Evolutionary conservation across 2,888 invertebrate species (phyloP).

Genomic region (Fragum fragum): DNA sequence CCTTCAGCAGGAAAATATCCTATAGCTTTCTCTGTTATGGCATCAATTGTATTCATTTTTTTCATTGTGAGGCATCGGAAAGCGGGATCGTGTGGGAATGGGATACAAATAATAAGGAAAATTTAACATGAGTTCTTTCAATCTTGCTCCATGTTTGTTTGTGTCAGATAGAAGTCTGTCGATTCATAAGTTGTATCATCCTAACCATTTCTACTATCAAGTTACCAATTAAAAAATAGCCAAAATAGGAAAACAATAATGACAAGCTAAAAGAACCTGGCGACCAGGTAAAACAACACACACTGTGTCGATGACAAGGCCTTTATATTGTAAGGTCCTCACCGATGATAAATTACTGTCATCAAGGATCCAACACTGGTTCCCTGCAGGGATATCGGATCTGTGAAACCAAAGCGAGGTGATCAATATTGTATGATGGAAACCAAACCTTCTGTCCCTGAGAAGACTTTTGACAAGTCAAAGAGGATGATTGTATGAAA

Average conservation of each 20-base stretch:
- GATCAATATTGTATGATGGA: neutral
- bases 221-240: neutral
- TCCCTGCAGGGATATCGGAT: neutral
- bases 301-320: slow-evolving; percentile 16
- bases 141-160: too few relatives aligned
- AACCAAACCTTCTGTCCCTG: neutral
- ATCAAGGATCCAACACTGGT: neutral
- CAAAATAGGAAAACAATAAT: neutral
- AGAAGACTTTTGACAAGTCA: too few relatives aligned
- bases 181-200: too few relatives aligned
- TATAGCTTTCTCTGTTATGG: neutral
- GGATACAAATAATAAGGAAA: too few relatives aligned
- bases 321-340: slow-evolving; percentile 13
- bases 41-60: neutral
- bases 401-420: neutral
- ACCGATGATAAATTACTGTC: slow-evolving; percentile 7
- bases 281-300: slow-evolving; percentile 21
- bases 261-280: neutral
- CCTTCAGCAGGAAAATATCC: neutral
- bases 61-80: too few relatives aligned
- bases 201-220: neutral
- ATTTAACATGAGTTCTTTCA: too few relatives aligned
- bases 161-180: too few relatives aligned
- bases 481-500: too few relatives aligned
- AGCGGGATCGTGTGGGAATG: too few relatives aligned